Evolutionary conservation across 1,140 invertebrate species (phyloP), one percentile per base, ranked within the genome.

Genomic region (Drusus annulatus): DNA sequence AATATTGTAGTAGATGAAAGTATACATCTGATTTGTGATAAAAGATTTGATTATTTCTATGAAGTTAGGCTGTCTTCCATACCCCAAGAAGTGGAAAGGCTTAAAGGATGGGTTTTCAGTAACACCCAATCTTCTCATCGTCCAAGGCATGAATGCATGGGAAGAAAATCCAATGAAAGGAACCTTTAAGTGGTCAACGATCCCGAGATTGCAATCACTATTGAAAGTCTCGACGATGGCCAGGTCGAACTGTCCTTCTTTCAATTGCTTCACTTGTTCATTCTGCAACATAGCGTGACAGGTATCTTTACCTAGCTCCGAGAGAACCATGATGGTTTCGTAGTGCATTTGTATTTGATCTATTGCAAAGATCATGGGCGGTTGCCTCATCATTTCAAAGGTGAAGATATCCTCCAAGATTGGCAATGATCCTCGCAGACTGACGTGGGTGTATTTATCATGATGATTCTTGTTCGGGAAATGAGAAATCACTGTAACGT

Each of bases 401-500:
- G 28, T 17, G 10, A 82, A 62, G 3, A 45, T 51, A 19, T 51
- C 69, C 19, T 79, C 10, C 78, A 79, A 75, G 25, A 84, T 80
- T 54, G 85, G 85, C 16, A 84, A 86, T n/a, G 83, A 85, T 16
- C 86, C 85, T 2, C 84, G 82, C 6, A 93, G 80, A 60, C 86
- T 90, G 31, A 93, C 90, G 79, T 93, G 92, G 28, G 86, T 88
- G 79, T 93, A 94, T 81, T 91, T 93, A 5, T 87, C 81, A 1
- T 91, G 75, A 6, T 90, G 86, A 81, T 88, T 84, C 78, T 87
- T 84, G 36, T 52, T 5, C 16, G 92, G 92, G 81, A 93, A 94
- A 78, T 91, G 90, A 13, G 92, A 93, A 2, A 94, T 84, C 5
- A 95, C 91, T 0, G 93, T 95, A 0, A 96, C 74, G 8, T 94